phyloP scores from a whole-genome alignment of 2,113 vertebrate genomes.

The Paradisaea rubra region DNA sequence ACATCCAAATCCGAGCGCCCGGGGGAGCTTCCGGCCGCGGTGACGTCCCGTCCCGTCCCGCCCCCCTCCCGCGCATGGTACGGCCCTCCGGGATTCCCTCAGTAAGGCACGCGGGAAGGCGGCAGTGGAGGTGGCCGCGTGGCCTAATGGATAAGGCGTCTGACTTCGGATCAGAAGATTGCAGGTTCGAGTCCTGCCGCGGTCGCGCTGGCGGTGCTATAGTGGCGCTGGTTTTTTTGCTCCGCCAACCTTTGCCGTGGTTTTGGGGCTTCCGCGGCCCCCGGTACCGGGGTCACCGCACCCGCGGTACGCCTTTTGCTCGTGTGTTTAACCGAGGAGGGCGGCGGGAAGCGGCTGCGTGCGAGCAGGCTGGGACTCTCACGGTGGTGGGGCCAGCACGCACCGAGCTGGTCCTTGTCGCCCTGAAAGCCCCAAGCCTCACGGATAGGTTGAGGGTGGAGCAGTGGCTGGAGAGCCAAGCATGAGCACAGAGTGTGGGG shows the following conservation, averaged over 20 bases:
- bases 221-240: accelerated
- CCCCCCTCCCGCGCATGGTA: not conserved
- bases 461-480: not conserved
- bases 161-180: constrained; percentile 85
- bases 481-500: not conserved
- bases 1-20: not conserved
- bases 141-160: constrained; percentile 86
- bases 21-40: not conserved
- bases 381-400: accelerated
- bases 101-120: accelerated
- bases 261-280: accelerated
- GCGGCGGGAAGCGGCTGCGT: accelerated
- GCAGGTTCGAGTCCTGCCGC: constrained; percentile 78
- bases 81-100: accelerated
- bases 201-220: accelerated
- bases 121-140: not conserved
- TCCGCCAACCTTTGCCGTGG: accelerated
- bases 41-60: not conserved
- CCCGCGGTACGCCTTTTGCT: accelerated
- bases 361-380: accelerated
- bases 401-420: accelerated
- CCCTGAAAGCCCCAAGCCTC: no score
- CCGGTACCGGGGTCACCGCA: accelerated
- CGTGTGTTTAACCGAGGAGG: accelerated
- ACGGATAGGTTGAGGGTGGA: accelerated